Percentiles rank a stretch among this genome's conserved stretches.
These are phyloP conservation scores for Phasia obesa DNA, from an alignment of 2,888 invertebrate species.

Conservation along the genomic window DNA sequence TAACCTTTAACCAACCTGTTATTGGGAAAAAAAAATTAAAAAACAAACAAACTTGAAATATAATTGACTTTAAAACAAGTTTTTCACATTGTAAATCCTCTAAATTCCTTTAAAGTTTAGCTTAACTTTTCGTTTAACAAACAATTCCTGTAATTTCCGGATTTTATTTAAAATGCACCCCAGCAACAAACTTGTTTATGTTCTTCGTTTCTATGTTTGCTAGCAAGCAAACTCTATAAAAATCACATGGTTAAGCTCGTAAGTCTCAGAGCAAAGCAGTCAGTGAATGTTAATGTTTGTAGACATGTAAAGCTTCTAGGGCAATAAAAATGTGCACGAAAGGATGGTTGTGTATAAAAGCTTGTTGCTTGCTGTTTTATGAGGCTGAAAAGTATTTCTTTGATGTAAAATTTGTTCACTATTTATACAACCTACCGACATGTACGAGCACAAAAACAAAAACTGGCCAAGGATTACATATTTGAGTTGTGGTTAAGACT, in stretches of 20 bases:
- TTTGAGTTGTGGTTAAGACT: slow-evolving; percentile 68
- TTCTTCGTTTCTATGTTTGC: background rate
- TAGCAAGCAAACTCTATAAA: slow-evolving; percentile 48
- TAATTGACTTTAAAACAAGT: too few relatives aligned
- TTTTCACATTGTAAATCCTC: background rate
- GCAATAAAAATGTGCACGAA: slow-evolving; percentile 19
- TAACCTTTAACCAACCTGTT: too few relatives aligned
- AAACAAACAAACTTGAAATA: too few relatives aligned
- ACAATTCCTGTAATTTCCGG: slow-evolving; percentile 62
- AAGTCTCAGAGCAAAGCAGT: slow-evolving; percentile 12
- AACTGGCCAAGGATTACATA: slow-evolving; percentile 60
- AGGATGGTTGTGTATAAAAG: slow-evolving; percentile 31
- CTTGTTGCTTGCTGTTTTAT: slow-evolving; percentile 58
- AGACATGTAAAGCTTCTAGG: slow-evolving; percentile 28
- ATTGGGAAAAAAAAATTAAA: too few relatives aligned
- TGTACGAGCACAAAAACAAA: slow-evolving; percentile 33
- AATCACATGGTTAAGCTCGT: slow-evolving; percentile 47
- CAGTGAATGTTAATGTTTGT: slow-evolving; percentile 1
- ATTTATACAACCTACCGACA: slow-evolving; percentile 30
- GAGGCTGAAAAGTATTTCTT: slow-evolving; percentile 58
- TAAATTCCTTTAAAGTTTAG: slow-evolving; percentile 33
- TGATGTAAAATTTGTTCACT: slow-evolving; percentile 54
- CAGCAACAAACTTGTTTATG: slow-evolving; percentile 38
- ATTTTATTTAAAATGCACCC: slow-evolving; percentile 40
- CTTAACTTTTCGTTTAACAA: slow-evolving; percentile 50